Evolutionary conservation across 1,140 invertebrate species (phyloP).

Genomic region (Drosophila equinoxialis): DNA sequence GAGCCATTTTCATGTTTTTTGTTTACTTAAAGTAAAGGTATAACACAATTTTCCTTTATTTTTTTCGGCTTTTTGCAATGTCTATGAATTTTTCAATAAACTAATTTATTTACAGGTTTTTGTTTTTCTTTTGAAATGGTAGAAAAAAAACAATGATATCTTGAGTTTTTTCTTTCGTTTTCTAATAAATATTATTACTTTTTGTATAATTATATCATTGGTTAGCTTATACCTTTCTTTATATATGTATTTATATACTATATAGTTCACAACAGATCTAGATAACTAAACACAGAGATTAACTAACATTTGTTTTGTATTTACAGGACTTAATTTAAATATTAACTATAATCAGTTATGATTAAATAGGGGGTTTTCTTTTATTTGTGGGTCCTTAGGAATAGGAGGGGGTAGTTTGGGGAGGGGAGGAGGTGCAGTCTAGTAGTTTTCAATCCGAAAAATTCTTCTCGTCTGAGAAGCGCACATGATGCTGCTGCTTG

Average conservation of each 20-base stretch:
- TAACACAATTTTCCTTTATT: slow-evolving; percentile 55
- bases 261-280: slow-evolving; percentile 71
- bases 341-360: slow-evolving; percentile 52
- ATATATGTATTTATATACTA: slow-evolving; percentile 37
- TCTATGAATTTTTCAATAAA: slow-evolving; percentile 40
- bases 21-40: slow-evolving; percentile 72
- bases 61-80: slow-evolving; percentile 27
- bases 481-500: slow-evolving; percentile 80
- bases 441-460: slow-evolving; percentile 81
- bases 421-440: slow-evolving; percentile 67
- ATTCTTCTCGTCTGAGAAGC: slow-evolving; percentile 81
- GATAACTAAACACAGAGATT: slow-evolving; percentile 66
- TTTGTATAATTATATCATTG: slow-evolving; percentile 25
- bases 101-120: slow-evolving; percentile 35
- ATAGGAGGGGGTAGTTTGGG: slow-evolving; percentile 13
- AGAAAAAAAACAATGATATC: slow-evolving; percentile 51
- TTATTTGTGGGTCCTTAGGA: slow-evolving; percentile 17
- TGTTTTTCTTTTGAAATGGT: slow-evolving; percentile 43
- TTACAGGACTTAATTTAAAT: slow-evolving; percentile 45
- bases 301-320: slow-evolving; percentile 60
- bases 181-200: slow-evolving; percentile 32
- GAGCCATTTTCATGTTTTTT: slow-evolving; percentile 43
- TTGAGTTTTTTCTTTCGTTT: slow-evolving; percentile 25
- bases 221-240: slow-evolving; percentile 31
- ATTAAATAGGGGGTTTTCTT: slow-evolving; percentile 29